Evolutionary conservation across 2,113 vertebrate species (phyloP), one percentile per base, ranked within the genome.

Genomic region (Megaceryle maxima): DNA sequence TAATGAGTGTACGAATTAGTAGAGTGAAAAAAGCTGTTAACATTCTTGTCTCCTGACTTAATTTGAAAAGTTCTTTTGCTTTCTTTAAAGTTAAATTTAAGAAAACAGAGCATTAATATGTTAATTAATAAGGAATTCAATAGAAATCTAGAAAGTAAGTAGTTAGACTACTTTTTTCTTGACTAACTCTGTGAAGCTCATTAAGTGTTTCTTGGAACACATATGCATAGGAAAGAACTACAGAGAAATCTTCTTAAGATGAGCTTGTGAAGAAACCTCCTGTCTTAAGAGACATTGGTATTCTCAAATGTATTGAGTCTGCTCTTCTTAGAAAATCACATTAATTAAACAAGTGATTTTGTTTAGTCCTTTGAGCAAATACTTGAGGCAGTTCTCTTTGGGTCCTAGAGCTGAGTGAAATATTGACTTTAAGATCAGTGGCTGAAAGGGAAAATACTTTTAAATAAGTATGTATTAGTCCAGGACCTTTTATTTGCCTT

Each of bases 81-180:
- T 95, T 97, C 97, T 97, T 96, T 98, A 96, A 97, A 98, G 96
- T 92, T 90, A 95, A 95, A 97, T 96, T 97, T 97, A 97, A 97
- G 96, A 97, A 98, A 98, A 98, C 93, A 97, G 87, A 97, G 67
- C 85, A 96, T 97, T 98, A 98, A 98, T 97, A 97, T 97, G 97
- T 97, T 98, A 97, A 98, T 98, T 98, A 98, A 97, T 96, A 97
- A 97, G 97, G 97, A 97, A 97, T 97, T 97, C 96, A 91, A 89
- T 90, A 70, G 90, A 93, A 95, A 97, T 93, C 91, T 96, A 97
- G 96, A 90, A 97, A 97, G 83, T 90, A 96, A 97, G 96, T 97
- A 95, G 94, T 92, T 96, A 87, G 92, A 92, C 83, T 94, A 83
- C 62, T 82, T 96, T 97, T 97, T 95, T 96, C 94, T 97, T 88